phyloP scores from a whole-genome alignment of 2,888 invertebrate species.

The Scaptomyza reducta region DNA sequence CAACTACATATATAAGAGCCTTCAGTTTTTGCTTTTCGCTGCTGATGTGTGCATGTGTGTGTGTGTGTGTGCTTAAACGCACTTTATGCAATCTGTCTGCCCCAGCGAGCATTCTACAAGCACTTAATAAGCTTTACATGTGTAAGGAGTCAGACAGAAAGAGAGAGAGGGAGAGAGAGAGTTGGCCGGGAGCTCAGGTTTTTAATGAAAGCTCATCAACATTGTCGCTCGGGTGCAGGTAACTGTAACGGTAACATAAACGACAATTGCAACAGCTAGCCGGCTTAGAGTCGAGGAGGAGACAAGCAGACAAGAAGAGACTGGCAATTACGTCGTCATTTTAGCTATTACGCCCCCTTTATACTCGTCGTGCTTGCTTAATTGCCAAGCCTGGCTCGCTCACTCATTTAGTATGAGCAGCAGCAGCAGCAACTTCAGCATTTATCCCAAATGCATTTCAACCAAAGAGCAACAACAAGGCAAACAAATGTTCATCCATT shows the following conservation, averaged over 20 bases:
- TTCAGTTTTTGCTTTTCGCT: conserved; percentile 27
- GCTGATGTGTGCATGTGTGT: not conserved
- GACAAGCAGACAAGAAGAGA: conserved; percentile 2
- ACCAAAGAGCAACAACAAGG: conserved; percentile 18
- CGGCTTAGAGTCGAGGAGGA: conserved; percentile 19
- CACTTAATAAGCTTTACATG: conserved; percentile 61
- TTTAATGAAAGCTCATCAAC: conserved; percentile 78
- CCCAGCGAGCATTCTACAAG: conserved; percentile 40
- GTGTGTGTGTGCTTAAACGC: conserved; percentile 24
- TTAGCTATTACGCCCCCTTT: conserved; percentile 50
- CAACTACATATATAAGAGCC: not conserved
- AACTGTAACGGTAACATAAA: conserved; percentile 17
- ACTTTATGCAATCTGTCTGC: conserved; percentile 44
- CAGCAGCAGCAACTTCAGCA: conserved; percentile 23
- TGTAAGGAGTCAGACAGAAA: conserved; percentile 33
- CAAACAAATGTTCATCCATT: conserved; percentile 28
- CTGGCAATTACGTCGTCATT: conserved; percentile 71
- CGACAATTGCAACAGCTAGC: conserved; percentile 18
- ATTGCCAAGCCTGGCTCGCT: conserved; percentile 38
- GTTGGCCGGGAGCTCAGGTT: conserved; percentile 43
- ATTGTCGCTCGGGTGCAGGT: conserved; percentile 52
- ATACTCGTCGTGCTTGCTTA: conserved; percentile 30
- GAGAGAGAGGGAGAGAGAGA: not conserved
- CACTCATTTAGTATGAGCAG: conserved; percentile 31
- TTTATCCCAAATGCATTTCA: conserved; percentile 36